A percentile compares a stretch with the other conserved stretches of the same genome.
Conservation (phyloP, 2,113 vertebrate genomes). For the Lethenteron reissneri region DNA sequence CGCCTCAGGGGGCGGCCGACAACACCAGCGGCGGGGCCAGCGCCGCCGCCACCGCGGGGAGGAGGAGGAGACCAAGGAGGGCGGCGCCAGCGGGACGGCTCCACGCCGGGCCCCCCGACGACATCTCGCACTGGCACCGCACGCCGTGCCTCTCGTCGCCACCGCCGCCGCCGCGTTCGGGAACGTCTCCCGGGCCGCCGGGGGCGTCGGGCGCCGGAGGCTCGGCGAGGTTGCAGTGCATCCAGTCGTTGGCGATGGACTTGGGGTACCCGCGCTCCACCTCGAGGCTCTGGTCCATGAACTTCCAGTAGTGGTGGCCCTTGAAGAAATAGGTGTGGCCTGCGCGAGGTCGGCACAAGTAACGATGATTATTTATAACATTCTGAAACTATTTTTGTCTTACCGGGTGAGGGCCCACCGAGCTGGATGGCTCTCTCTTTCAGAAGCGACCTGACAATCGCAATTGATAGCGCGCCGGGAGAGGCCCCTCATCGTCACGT, state of each 20-base stretch:
- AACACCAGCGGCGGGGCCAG: too few relatives aligned
- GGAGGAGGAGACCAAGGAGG: slow-evolving; percentile 4
- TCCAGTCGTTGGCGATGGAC: slow-evolving; percentile 64
- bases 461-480: too few relatives aligned
- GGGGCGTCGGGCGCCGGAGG: slow-evolving; percentile 24
- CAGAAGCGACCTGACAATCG: too few relatives aligned
- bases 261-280: slow-evolving; percentile 43
- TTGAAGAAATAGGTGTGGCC: slow-evolving; percentile 83
- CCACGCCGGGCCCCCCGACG: slow-evolving; percentile 38
- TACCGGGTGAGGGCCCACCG: too few relatives aligned
- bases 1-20: too few relatives aligned
- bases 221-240: slow-evolving; percentile 52
- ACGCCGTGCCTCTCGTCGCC: slow-evolving; percentile 49
- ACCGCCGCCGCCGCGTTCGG: slow-evolving; percentile 26
- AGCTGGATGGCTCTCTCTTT: too few relatives aligned
- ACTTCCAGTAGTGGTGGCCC: slow-evolving; percentile 77
- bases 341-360: slow-evolving; percentile 13
- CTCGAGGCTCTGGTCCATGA: slow-evolving; percentile 46
- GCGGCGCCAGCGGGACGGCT: neutral
- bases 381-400: too few relatives aligned
- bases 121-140: slow-evolving; percentile 22
- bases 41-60: too few relatives aligned
- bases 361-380: too few relatives aligned
- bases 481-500: too few relatives aligned
- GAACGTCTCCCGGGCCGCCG: slow-evolving; percentile 21